These are phyloP conservation scores for Malurus splendens DNA, from an alignment of 2,797 vertebrate genomes.

Conservation along the genomic window DNA sequence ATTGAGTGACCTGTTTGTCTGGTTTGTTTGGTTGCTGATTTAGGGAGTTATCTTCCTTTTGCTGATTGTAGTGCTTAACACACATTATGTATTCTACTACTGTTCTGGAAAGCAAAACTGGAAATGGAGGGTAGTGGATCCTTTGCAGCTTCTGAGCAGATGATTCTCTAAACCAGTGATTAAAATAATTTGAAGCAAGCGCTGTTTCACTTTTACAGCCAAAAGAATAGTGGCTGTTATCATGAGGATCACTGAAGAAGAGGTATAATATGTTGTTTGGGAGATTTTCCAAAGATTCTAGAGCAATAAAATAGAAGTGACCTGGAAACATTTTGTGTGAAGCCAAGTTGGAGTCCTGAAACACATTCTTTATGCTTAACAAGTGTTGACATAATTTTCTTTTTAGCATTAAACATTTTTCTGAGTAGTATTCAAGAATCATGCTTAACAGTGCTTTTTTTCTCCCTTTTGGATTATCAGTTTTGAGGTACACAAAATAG, in stretches of 20 bases:
- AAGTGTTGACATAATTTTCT: not conserved
- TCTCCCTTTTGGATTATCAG: not conserved
- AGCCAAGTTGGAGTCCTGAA: not conserved
- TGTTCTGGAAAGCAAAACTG: not conserved
- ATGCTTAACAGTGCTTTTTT: not conserved
- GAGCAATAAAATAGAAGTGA: not conserved
- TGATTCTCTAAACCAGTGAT: not conserved
- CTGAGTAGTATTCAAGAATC: not conserved
- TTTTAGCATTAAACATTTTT: not conserved
- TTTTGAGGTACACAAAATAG: not conserved
- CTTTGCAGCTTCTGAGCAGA: not conserved
- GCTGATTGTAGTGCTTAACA: not conserved
- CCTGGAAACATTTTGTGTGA: not conserved
- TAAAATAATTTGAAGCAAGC: not conserved
- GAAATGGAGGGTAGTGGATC: not conserved
- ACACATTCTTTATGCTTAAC: not conserved
- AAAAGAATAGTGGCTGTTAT: not conserved
- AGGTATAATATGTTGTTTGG: not conserved
- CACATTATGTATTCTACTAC: not conserved
- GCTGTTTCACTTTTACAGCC: not conserved
- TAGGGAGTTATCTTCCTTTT: not conserved
- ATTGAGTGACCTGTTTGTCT: not conserved
- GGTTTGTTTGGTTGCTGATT: not conserved
- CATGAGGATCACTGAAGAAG: not conserved
- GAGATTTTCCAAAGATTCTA: not conserved